Evolutionary conservation across 2,797 vertebrate species (phyloP), one percentile per base, ranked within the genome.

Genomic region (Adelosebastes latens): DNA sequence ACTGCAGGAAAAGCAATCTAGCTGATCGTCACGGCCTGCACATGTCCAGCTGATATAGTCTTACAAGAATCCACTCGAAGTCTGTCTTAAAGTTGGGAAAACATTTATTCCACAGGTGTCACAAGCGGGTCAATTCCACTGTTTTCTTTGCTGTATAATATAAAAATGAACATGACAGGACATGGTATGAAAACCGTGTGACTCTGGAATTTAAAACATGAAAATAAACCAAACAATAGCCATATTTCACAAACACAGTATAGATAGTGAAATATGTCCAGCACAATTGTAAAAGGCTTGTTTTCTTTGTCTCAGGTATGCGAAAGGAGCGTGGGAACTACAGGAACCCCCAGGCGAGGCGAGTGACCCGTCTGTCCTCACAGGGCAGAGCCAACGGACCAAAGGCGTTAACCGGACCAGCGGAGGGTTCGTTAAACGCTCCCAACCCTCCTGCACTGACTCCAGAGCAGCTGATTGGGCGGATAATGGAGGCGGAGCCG

Each of bases 401-500:
- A 24, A 92, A 76, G 42, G 59, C n/a, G 18, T 4, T 75, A 24
- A 60, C 63, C 0, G 83, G 55, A 31, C 64, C 85, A 1, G 79
- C 27, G 1, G 72, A 34, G 2, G 63, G 31, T 10, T 52, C 84
- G 0, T 3, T 69, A 0, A 94, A 83, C 34, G 94, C 96, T 52
- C 88, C 94, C 22, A 91, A 87, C 27, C 89, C 94, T 29, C 85
- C 91, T 0, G 18, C 87, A 0, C 88, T 97, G 87, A 97, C 95
- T 25, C 96, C 98, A 0, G 97, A 98, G 92, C 97, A 98, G 93
- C 96, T 99, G 82, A 97, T 99, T 20, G 87, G 95, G 16, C 95
- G 94, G 0, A 96, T 99, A 9, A 94, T 98, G 69, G 97, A 98
- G 83, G 99, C 98, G 0, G 99, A 99, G 87, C 99, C 99, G 0